Evolutionary conservation across 2,888 invertebrate species (phyloP).

Genomic region (Merodon equestris): DNA sequence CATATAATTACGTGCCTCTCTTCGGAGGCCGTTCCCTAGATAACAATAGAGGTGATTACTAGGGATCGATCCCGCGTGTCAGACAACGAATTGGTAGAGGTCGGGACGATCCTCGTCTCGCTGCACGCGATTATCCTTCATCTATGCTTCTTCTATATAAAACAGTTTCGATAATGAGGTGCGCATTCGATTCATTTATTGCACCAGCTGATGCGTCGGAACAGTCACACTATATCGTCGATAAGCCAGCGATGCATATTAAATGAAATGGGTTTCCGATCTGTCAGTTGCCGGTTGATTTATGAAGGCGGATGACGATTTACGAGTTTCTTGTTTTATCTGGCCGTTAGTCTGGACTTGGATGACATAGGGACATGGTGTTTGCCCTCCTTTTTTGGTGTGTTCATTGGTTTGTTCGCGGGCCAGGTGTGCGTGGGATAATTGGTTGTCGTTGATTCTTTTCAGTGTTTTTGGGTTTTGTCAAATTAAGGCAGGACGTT

Average conservation of each 20-base stretch:
- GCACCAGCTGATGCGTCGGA: conserved; percentile 64
- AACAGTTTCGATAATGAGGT: conserved; percentile 63
- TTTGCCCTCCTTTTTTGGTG: conserved; percentile 5
- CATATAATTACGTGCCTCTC: not conserved
- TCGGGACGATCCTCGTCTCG: conserved; percentile 46
- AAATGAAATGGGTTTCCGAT: conserved; percentile 61
- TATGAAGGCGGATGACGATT: conserved; percentile 61
- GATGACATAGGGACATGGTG: conserved; percentile 23
- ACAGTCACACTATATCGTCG: conserved; percentile 56
- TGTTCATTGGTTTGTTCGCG: conserved; percentile 40
- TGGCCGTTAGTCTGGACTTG: conserved; percentile 36
- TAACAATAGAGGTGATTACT: conserved; percentile 51
- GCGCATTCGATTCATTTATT: conserved; percentile 67
- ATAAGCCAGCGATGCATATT: conserved; percentile 65
- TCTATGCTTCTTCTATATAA: not conserved
- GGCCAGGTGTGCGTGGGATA: conserved; percentile 57
- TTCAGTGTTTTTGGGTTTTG: no score
- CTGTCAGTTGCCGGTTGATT: conserved; percentile 67
- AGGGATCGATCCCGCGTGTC: conserved; percentile 46
- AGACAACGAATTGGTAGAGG: conserved; percentile 63
- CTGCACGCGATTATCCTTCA: conserved; percentile 61
- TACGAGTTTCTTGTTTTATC: conserved; percentile 33
- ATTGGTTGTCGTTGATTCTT: conserved; percentile 49
- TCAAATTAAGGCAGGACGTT: conserved; percentile 28
- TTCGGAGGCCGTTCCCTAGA: no score